A percentile compares a stretch with the other conserved stretches of the same genome.
Conservation (phyloP, 2,888 invertebrate genomes). For the Chrysolina oricalcia region DNA sequence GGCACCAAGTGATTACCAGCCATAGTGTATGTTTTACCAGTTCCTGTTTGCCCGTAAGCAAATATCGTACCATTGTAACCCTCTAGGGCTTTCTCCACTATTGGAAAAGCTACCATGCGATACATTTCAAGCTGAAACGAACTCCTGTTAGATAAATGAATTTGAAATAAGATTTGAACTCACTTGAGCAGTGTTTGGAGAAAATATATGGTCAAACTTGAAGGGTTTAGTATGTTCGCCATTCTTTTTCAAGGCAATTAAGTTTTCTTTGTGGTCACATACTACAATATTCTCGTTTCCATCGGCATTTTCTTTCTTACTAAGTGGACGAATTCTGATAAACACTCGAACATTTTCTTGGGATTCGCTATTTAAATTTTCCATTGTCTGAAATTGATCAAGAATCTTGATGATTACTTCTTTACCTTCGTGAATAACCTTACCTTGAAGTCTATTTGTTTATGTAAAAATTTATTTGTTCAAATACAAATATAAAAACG, state of each 20-base stretch:
- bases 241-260: constrained; percentile 85
- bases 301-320: constrained; percentile 85
- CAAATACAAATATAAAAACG: constrained; percentile 23
- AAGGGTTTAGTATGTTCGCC: constrained; percentile 84
- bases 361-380: constrained; percentile 51
- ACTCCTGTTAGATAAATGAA: not conserved
- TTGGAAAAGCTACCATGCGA: constrained; percentile 95
- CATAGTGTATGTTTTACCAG: constrained; percentile 99
- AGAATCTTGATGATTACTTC: not conserved
- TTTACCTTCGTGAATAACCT: constrained; percentile 29
- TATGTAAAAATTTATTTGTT: constrained; percentile 25
- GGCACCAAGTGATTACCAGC: constrained; percentile 91
- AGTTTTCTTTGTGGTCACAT: constrained; percentile 84
- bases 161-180: constrained; percentile 28
- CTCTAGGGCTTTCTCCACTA: constrained; percentile 95
- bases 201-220: constrained; percentile 96
- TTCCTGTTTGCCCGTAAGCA: constrained; percentile 95
- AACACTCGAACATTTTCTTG: constrained; percentile 96
- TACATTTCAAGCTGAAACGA: constrained; percentile 89
- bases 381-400: constrained; percentile 49
- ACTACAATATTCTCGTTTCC: constrained; percentile 83
- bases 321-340: constrained; percentile 94
- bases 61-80: constrained; percentile 97
- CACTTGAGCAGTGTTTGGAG: constrained; percentile 88
- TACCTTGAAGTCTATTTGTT: constrained; percentile 40